A percentile compares a stretch with the other conserved stretches of the same genome.
Conservation (phyloP, 2,113 vertebrate species). For the Sula dactylatra region DNA sequence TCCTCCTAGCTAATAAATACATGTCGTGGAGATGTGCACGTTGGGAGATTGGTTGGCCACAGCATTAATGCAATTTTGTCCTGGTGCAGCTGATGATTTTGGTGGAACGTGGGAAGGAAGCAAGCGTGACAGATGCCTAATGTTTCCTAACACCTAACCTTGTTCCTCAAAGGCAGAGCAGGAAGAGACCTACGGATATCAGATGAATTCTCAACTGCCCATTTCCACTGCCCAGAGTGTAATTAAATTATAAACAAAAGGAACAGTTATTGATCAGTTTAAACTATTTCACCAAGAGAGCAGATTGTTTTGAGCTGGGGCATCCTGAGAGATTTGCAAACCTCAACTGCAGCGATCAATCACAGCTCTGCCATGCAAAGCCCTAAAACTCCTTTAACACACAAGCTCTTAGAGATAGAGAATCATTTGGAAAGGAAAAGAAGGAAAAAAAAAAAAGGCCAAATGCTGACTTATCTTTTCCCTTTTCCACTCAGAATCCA, state of each 20-base stretch:
- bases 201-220: background rate
- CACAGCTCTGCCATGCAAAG: background rate
- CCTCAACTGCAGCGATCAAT: background rate
- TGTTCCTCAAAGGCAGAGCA: background rate
- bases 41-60: background rate
- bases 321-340: background rate
- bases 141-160: background rate
- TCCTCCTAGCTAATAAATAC: background rate
- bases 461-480: background rate
- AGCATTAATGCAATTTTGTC: background rate
- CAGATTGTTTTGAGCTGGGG: background rate
- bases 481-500: background rate
- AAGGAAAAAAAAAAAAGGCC: accelerated
- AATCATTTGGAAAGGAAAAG: background rate
- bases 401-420: background rate
- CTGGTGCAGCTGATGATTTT: background rate
- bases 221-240: background rate
- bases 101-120: background rate
- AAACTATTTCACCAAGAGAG: background rate
- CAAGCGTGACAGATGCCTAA: accelerated
- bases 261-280: constrained; percentile 1
- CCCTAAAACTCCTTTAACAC: background rate
- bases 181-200: background rate
- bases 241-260: constrained; percentile 11
- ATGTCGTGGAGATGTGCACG: accelerated